Evolutionary conservation across 1,140 invertebrate species (phyloP), one percentile per base, ranked within the genome.

Genomic region (Lepidurus couesii): DNA sequence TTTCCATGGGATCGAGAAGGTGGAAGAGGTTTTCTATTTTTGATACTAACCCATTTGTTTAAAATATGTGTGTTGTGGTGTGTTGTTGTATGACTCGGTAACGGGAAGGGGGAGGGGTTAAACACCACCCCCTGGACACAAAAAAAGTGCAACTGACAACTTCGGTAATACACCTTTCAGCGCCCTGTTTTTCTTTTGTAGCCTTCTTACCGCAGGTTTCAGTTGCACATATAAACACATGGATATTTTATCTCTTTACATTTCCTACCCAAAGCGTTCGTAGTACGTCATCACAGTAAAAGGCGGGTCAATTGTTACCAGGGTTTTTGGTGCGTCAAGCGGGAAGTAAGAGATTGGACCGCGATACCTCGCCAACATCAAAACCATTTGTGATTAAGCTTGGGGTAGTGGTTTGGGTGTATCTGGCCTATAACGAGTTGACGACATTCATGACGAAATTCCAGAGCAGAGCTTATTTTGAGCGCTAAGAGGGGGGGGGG

Each of bases 21-120:
- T 65, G 16, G 53, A 65, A 65, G 53, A 65, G 53, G 53, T 65
- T 65, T 65, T 65, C 53, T 65, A 65, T 65, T 65, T 65, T 65
- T 65, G 53, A 65, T 65, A 65, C 53, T 65, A 65, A 65, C 53
- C 53, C 53, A 65, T 21, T 65, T 34, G 34, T 13, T 65, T 65
- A 65, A 65, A 21, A 21, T 65, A 21, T 65, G 53, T 65, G 53
- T 65, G 16, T 65, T 65, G 53, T 65, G 53, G 53, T 65, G 53
- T 65, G 53, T 65, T 65, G 53, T 65, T 65, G 53, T 65, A 65
- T 65, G 53, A 65, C 16, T 65, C 21, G 53, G 53, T 65, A 65
- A 65, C 6, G 53, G 13, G 6, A 13, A 13, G 13, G 47, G 13
- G 6, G 16, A 65, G 53, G 53, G n/a, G 16, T 65, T 47, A 16